Conservation (phyloP, 2,797 vertebrate species). For the Centroberyx gerrardi region DNA sequence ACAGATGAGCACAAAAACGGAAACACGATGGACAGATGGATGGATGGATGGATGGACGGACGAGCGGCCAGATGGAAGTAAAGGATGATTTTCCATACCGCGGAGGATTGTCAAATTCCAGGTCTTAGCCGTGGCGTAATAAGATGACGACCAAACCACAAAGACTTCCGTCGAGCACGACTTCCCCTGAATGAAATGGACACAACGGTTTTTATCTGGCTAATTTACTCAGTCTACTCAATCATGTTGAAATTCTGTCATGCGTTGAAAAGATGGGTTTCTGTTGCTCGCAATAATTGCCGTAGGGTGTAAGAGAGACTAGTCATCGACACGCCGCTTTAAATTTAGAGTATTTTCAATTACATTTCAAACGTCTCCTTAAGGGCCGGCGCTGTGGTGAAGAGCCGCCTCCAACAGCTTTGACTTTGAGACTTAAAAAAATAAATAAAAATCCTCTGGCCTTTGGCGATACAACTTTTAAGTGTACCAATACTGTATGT, state of each 20-base stretch:
- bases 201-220: slow-evolving; percentile 55
- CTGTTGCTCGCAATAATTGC: slow-evolving; percentile 3
- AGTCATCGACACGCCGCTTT: neutral
- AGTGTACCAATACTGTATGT: slow-evolving; percentile 25
- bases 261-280: slow-evolving; percentile 32
- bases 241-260: slow-evolving; percentile 58
- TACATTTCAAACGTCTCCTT: slow-evolving; percentile 35
- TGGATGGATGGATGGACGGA: slow-evolving; percentile 18
- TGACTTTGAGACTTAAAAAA: slow-evolving; percentile 36
- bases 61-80: slow-evolving; percentile 55
- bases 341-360: slow-evolving; percentile 35
- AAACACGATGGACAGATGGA: slow-evolving; percentile 1
- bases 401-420: slow-evolving; percentile 27
- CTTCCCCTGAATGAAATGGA: slow-evolving; percentile 56
- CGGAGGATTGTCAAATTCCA: slow-evolving; percentile 56
- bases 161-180: slow-evolving; percentile 59
- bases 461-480: slow-evolving; percentile 26
- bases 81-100: slow-evolving; percentile 53
- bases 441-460: slow-evolving; percentile 22
- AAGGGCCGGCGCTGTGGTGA: neutral
- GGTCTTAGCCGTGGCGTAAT: slow-evolving; percentile 35
- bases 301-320: slow-evolving; percentile 8
- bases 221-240: slow-evolving; percentile 53
- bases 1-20: slow-evolving; percentile 15
- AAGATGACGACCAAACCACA: slow-evolving; percentile 33